Evolutionary conservation across 2,797 vertebrate species (phyloP).

Genomic region (Mormyrus hasselquistii): DNA sequence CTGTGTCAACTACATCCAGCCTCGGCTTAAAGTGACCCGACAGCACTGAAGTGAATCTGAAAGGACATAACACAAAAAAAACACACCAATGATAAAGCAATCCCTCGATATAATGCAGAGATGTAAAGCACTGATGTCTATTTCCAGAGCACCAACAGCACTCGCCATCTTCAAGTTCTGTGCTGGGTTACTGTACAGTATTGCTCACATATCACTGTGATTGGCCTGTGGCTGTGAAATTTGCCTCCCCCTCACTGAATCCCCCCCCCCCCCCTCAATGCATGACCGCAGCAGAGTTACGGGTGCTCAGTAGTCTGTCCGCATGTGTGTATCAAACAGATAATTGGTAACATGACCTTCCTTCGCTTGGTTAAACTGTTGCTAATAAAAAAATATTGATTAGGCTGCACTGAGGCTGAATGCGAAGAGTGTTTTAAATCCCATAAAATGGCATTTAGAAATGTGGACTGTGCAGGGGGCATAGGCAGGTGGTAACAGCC

Average conservation of each 20-base stretch:
- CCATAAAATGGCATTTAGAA: slow-evolving; percentile 32
- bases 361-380: slow-evolving; percentile 35
- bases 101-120: background rate
- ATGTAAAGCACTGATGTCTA: background rate
- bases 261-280: background rate
- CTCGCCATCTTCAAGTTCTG: background rate
- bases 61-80: background rate
- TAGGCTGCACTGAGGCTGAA: slow-evolving; percentile 16
- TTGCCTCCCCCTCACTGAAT: background rate
- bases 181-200: background rate
- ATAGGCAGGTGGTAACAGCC: too few relatives aligned
- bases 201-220: background rate
- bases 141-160: background rate
- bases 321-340: slow-evolving; percentile 21
- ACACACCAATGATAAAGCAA: background rate
- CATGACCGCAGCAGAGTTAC: background rate
- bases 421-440: slow-evolving; percentile 24
- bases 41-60: background rate
- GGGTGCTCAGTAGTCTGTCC: slow-evolving; percentile 20
- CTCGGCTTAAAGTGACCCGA: background rate
- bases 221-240: background rate
- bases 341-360: slow-evolving; percentile 35
- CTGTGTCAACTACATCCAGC: background rate
- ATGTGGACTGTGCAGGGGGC: background rate
- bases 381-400: slow-evolving; percentile 36